phyloP scores from a whole-genome alignment of 2,797 vertebrate genomes.

The Lepidocolaptes lacrymiger region DNA sequence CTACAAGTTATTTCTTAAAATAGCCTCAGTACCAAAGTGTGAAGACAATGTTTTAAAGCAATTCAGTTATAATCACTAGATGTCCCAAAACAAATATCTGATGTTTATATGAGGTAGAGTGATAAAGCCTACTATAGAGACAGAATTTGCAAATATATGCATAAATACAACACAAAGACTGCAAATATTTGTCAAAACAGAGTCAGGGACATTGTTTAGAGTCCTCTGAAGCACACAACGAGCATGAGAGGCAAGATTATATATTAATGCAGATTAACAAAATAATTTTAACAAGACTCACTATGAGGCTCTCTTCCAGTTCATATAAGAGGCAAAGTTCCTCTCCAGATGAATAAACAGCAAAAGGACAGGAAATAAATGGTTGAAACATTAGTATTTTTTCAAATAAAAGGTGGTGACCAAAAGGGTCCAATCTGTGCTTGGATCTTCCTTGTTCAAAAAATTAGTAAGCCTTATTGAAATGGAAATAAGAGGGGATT shows the following conservation, averaged over 20 bases:
- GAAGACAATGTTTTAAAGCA: neutral
- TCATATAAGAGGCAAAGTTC: neutral
- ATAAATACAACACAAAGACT: neutral
- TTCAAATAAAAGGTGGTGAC: neutral
- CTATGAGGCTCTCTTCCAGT: neutral
- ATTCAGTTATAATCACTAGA: neutral
- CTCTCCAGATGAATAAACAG: rapidly evolving
- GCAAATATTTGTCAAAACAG: neutral
- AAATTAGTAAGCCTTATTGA: neutral
- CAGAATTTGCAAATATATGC: neutral
- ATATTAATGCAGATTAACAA: neutral
- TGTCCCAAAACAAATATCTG: neutral
- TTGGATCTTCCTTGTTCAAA: neutral
- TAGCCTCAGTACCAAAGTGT: neutral
- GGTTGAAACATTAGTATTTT: neutral
- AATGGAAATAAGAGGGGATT: neutral
- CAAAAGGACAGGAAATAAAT: neutral
- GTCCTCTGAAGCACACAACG: neutral
- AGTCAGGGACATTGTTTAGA: neutral
- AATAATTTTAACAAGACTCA: neutral
- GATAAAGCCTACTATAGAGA: neutral
- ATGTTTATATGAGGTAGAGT: neutral
- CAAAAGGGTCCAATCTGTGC: neutral
- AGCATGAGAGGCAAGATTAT: neutral
- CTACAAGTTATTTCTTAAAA: neutral